Conservation (phyloP, 2,888 invertebrate genomes). For the Allolobophora icterica region DNA sequence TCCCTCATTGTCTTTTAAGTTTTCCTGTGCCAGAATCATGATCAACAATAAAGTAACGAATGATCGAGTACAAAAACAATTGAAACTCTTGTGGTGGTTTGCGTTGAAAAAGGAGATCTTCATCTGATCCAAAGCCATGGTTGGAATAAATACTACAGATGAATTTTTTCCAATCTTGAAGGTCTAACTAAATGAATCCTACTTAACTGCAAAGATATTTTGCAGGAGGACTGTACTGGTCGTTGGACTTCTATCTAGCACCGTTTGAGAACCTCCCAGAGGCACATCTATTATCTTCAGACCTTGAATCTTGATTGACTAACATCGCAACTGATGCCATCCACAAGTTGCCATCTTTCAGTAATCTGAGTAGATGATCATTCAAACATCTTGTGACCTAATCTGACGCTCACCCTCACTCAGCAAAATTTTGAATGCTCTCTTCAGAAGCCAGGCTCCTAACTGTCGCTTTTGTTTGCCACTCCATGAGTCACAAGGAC, state of each 20-base stretch:
- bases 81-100: neutral
- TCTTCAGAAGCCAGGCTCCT: constrained; percentile 80
- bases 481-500: constrained; percentile 78
- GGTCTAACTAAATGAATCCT: neutral
- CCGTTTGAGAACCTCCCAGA: neutral
- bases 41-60: neutral
- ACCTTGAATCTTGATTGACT: neutral
- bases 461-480: constrained; percentile 75
- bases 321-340: neutral
- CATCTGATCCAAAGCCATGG: neutral
- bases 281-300: neutral
- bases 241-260: neutral
- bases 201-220: neutral
- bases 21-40: neutral
- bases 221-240: neutral
- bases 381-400: constrained; percentile 68
- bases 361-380: neutral
- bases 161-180: neutral
- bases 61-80: neutral
- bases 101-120: neutral
- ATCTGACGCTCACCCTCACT: constrained; percentile 88
- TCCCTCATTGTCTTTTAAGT: neutral
- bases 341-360: neutral
- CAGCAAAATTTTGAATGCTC: constrained; percentile 82
- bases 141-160: neutral